Evolutionary conservation across 2,888 invertebrate genomes (phyloP).

Genomic region (Loripinus fragilis): DNA sequence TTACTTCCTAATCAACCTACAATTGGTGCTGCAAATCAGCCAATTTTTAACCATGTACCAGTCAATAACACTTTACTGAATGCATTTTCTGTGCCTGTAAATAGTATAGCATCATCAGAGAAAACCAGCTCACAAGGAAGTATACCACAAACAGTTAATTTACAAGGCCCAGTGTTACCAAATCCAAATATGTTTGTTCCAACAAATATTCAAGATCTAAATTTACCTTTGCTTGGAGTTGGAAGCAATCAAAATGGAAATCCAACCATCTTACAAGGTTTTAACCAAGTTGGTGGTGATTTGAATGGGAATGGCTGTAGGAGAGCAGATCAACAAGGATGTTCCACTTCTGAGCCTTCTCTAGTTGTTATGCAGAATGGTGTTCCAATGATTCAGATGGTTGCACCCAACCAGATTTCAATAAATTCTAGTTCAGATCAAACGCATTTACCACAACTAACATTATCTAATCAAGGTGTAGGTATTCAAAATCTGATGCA

Average conservation of each 20-base stretch:
- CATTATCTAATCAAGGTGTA: constrained; percentile 31
- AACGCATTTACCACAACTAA: constrained; percentile 26
- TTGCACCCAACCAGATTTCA: constrained; percentile 36
- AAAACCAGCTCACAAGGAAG: constrained; percentile 1
- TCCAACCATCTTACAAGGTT: not conserved
- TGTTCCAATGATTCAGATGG: constrained; percentile 32
- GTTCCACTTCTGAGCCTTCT: not conserved
- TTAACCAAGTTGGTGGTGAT: not conserved
- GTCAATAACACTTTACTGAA: not conserved
- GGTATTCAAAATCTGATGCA: constrained; percentile 34
- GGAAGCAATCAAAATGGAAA: not conserved
- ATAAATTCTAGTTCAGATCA: constrained; percentile 27
- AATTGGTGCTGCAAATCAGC: not conserved
- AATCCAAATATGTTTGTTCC: constrained; percentile 5
- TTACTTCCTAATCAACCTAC: not conserved
- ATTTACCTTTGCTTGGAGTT: not conserved
- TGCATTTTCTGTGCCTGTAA: not conserved
- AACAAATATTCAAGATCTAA: not conserved
- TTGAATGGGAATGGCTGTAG: not conserved
- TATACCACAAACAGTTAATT: not conserved
- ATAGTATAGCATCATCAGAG: not conserved
- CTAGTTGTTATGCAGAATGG: constrained; percentile 9
- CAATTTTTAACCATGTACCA: not conserved
- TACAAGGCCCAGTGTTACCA: not conserved
- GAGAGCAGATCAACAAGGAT: not conserved